phyloP scores from a whole-genome alignment of 1,140 invertebrate genomes.

The Solenopsis invicta region DNA sequence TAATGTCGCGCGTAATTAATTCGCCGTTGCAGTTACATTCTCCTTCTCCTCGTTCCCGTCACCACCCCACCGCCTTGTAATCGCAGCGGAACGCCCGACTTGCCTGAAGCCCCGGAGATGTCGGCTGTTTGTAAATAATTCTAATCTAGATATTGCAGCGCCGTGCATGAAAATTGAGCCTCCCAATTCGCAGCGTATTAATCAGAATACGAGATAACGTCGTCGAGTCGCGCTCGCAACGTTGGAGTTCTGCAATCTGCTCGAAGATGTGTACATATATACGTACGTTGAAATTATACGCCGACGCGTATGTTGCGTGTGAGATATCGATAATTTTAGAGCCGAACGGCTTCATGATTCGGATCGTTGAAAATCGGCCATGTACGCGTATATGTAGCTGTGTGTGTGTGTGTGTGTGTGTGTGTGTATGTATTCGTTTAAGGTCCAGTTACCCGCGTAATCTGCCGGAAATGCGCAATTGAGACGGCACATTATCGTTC shows the following conservation, averaged over 20 bases:
- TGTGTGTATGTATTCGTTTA: no score
- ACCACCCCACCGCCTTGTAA: background rate
- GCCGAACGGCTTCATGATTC: background rate
- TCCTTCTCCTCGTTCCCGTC: background rate
- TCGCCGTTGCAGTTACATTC: conserved; percentile 58
- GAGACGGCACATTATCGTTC: background rate
- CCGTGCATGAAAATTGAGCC: conserved; percentile 40
- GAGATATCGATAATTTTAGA: conserved; percentile 31
- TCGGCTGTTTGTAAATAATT: conserved; percentile 59
- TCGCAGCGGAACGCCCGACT: conserved; percentile 4
- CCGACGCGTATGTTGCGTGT: conserved; percentile 5
- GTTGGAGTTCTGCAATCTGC: conserved; percentile 23
- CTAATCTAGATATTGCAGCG: conserved; percentile 39
- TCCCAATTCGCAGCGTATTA: conserved; percentile 35
- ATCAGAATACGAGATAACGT: conserved; percentile 49
- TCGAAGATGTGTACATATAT: background rate
- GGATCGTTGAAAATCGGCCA: background rate
- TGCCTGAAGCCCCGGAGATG: conserved; percentile 25
- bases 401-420: background rate
- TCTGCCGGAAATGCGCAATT: background rate
- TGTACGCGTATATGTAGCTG: background rate
- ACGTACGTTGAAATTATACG: background rate
- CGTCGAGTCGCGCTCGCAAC: background rate
- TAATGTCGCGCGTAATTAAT: conserved; percentile 76
- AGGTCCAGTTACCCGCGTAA: background rate